phyloP scores from a whole-genome alignment of 2,797 vertebrate species.

The Lemur catta region DNA sequence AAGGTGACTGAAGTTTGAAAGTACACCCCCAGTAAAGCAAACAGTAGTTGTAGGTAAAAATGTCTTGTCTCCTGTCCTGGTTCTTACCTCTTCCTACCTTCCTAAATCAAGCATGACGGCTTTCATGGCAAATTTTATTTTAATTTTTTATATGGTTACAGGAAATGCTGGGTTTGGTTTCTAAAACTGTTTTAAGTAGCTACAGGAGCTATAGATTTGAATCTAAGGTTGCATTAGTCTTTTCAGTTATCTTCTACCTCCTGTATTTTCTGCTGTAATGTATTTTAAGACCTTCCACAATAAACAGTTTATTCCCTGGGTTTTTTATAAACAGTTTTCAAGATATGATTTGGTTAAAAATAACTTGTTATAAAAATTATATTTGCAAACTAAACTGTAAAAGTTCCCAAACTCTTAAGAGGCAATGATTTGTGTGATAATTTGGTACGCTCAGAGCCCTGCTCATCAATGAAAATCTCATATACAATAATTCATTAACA shows the following conservation, averaged over 20 bases:
- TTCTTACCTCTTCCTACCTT: slow-evolving; percentile 92
- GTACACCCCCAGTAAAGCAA: slow-evolving; percentile 87
- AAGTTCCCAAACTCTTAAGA: slow-evolving; percentile 75
- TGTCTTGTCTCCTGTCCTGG: slow-evolving; percentile 87
- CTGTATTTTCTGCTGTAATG: slow-evolving; percentile 91
- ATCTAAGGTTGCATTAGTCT: slow-evolving; percentile 84
- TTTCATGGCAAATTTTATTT: slow-evolving; percentile 87
- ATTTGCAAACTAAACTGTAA: slow-evolving; percentile 85
- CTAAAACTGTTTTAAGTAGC: slow-evolving; percentile 86
- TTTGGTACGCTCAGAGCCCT: slow-evolving; percentile 52
- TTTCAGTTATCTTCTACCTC: slow-evolving; percentile 91
- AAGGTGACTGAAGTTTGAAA: slow-evolving; percentile 91
- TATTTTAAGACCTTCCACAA: slow-evolving; percentile 90
- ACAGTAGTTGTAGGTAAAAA: slow-evolving; percentile 90
- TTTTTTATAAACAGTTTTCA: slow-evolving; percentile 86
- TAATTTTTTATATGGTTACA: slow-evolving; percentile 87
- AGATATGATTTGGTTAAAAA: slow-evolving; percentile 81
- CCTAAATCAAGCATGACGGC: slow-evolving; percentile 90
- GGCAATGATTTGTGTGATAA: slow-evolving; percentile 64
- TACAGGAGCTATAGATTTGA: slow-evolving; percentile 84
- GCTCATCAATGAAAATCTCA: not conserved
- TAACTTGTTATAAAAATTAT: slow-evolving; percentile 82
- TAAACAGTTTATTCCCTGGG: slow-evolving; percentile 85
- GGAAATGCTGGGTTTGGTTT: slow-evolving; percentile 84
- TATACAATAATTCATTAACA: not conserved